Evolutionary conservation across 1,140 invertebrate genomes (phyloP).

Genomic region (Zaprionus inermis): DNA sequence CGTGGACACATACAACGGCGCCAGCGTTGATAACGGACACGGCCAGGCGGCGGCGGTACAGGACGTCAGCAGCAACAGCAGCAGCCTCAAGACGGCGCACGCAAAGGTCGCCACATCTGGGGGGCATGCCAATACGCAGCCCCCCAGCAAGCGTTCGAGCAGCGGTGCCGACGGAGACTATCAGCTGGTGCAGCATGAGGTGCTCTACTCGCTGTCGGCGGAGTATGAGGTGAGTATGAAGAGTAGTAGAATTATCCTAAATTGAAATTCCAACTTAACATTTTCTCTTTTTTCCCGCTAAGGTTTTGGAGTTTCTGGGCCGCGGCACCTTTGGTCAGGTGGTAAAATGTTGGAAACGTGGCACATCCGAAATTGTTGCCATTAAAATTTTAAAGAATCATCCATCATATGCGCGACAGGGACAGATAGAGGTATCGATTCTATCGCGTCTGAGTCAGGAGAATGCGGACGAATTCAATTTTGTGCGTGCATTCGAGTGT

Average conservation of each 20-base stretch:
- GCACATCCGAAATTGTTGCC: conserved; percentile 99
- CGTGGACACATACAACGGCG: conserved; percentile 71
- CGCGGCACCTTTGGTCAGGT: conserved; percentile 99
- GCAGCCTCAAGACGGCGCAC: conserved; percentile 83
- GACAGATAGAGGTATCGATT: conserved; percentile 99
- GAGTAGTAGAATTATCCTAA: neutral
- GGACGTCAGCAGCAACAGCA: conserved; percentile 55
- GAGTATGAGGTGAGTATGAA: conserved; percentile 90
- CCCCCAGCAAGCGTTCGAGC: conserved; percentile 86
- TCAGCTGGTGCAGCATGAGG: conserved; percentile 98
- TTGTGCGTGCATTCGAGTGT: conserved; percentile 99
- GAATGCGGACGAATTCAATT: conserved; percentile 99
- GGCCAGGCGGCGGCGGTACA: conserved; percentile 42
- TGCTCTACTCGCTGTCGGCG: conserved; percentile 96
- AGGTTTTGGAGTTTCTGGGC: conserved; percentile 98
- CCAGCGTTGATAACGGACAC: conserved; percentile 51
- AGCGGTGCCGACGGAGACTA: conserved; percentile 97
- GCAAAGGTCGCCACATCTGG: conserved; percentile 84
- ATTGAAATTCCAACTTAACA: neutral
- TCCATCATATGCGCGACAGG: conserved; percentile 99
- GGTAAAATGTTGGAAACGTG: conserved; percentile 99
- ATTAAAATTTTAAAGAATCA: conserved; percentile 99
- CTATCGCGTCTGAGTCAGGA: conserved; percentile 98
- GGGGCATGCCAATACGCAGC: conserved; percentile 84
- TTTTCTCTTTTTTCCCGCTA: neutral